Conservation (phyloP, 2,888 invertebrate genomes). For the Meta bourneti region DNA sequence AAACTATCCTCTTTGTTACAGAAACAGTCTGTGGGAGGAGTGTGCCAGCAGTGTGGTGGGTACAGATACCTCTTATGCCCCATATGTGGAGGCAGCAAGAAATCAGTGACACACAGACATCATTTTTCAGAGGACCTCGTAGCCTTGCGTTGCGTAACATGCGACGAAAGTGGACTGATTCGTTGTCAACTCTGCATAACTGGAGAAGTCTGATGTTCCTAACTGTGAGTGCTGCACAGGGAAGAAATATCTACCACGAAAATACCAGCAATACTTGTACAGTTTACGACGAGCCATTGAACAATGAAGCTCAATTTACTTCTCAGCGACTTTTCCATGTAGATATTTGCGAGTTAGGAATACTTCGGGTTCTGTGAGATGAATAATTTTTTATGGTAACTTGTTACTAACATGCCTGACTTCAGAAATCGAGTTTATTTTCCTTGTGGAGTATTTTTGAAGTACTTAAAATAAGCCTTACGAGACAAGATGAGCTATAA, state of each 20-base stretch:
- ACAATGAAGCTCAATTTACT: not conserved
- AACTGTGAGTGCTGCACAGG: not conserved
- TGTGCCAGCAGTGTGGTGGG: conserved; percentile 94
- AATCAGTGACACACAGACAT: conserved; percentile 92
- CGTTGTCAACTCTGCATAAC: conserved; percentile 89
- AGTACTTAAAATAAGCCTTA: not conserved
- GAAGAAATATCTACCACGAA: not conserved
- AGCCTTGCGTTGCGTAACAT: conserved; percentile 95
- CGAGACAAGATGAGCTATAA: not conserved
- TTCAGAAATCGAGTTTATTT: not conserved
- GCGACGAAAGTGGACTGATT: conserved; percentile 96
- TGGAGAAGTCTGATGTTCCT: conserved; percentile 79
- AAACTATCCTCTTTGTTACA: conserved; percentile 82
- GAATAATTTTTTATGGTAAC: not conserved
- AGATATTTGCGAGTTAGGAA: not conserved
- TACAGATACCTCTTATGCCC: conserved; percentile 94
- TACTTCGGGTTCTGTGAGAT: not conserved
- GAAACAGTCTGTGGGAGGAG: conserved; percentile 89
- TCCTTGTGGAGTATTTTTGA: not conserved
- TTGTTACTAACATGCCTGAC: not conserved
- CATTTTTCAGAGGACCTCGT: conserved; percentile 96
- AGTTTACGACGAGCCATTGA: not conserved
- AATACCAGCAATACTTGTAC: not conserved
- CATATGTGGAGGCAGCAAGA: conserved; percentile 97
- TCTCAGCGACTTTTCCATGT: not conserved